Conservation (phyloP, 2,797 vertebrate genomes). For the Hozukius guyotensis region DNA sequence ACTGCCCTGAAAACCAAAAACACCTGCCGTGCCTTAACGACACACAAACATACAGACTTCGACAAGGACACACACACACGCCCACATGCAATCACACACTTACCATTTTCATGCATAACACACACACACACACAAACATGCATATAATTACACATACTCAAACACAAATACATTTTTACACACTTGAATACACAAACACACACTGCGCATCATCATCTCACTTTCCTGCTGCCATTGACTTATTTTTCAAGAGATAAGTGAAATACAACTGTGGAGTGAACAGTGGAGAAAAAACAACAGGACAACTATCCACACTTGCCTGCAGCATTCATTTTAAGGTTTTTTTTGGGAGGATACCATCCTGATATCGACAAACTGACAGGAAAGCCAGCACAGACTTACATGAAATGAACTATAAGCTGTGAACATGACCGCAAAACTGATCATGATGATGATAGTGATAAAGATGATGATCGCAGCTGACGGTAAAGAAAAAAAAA, state of each 20-base stretch:
- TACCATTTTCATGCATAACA: slow-evolving; percentile 16
- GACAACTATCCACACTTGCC: slow-evolving; percentile 61
- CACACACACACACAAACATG: background rate
- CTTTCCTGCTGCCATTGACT: slow-evolving; percentile 71
- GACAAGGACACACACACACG: slow-evolving; percentile 45
- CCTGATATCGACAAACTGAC: slow-evolving; percentile 77
- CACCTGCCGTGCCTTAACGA: slow-evolving; percentile 96
- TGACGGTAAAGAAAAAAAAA: slow-evolving; percentile 55
- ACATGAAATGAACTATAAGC: slow-evolving; percentile 72
- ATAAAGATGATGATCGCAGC: slow-evolving; percentile 56
- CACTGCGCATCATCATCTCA: slow-evolving; percentile 56
- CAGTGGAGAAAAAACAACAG: slow-evolving; percentile 35
- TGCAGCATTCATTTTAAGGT: slow-evolving; percentile 49
- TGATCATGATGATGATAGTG: slow-evolving; percentile 65
- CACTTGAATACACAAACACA: slow-evolving; percentile 57
- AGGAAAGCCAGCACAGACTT: slow-evolving; percentile 88
- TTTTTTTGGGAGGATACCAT: slow-evolving; percentile 34
- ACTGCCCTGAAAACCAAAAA: slow-evolving; percentile 99
- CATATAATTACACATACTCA: slow-evolving; percentile 41
- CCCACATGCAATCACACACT: slow-evolving; percentile 23
- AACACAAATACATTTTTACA: slow-evolving; percentile 60
- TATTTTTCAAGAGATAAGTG: slow-evolving; percentile 58
- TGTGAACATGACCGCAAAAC: slow-evolving; percentile 44
- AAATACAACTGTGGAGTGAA: slow-evolving; percentile 50
- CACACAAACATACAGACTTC: slow-evolving; percentile 66